These are phyloP conservation scores for Tetrax tetrax DNA, from an alignment of 2,113 vertebrate species.

Conservation along the genomic window DNA sequence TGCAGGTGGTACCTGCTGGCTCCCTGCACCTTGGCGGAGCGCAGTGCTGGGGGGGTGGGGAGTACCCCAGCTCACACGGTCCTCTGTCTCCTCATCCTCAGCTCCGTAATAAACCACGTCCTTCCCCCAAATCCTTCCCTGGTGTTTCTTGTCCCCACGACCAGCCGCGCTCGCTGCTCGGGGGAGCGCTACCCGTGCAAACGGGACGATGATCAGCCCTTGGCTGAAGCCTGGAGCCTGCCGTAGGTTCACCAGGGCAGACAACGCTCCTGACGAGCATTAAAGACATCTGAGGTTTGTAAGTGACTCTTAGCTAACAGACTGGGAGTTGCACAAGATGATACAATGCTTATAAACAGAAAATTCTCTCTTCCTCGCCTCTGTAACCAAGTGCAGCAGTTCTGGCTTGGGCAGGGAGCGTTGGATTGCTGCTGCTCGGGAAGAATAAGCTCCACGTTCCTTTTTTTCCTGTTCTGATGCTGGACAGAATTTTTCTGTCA, in stretches of 20 bases:
- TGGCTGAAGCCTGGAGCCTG: neutral
- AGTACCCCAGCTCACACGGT: neutral
- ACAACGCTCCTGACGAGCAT: neutral
- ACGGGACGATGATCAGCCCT: neutral
- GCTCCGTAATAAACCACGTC: fast-evolving
- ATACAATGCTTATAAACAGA: neutral
- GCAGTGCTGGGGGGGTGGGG: neutral
- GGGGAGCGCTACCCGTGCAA: fast-evolving
- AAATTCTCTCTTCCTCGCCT: neutral
- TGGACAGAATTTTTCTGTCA: neutral
- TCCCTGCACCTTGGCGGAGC: fast-evolving
- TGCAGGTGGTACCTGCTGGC: fast-evolving
- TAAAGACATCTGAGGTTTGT: neutral
- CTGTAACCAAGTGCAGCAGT: neutral
- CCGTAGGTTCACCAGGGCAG: neutral
- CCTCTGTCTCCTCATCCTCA: fast-evolving
- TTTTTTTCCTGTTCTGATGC: neutral
- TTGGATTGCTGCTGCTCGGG: neutral
- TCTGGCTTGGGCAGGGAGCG: neutral
- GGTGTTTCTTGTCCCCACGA: fast-evolving
- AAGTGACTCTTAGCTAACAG: neutral
- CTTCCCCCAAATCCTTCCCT: neutral
- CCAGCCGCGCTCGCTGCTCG: neutral
- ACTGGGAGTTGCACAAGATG: neutral
- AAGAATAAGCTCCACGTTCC: neutral